phyloP scores from a whole-genome alignment of 2,888 invertebrate genomes.

The Xiphydria camelus region DNA sequence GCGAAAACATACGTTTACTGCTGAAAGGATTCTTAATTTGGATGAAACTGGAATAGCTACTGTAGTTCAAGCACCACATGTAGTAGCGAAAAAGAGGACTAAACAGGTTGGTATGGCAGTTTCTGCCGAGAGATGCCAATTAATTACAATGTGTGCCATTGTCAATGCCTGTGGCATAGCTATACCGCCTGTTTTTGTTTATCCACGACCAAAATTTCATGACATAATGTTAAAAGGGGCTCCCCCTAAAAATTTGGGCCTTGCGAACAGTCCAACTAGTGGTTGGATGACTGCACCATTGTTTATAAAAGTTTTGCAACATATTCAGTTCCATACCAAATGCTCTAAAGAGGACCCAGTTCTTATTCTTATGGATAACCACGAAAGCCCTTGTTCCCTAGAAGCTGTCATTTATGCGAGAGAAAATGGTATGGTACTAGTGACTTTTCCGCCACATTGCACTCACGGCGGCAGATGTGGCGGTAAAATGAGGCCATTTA shows the following conservation, averaged over 20 bases:
- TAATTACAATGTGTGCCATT: conserved; percentile 31
- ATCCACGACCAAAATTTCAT: conserved; percentile 25
- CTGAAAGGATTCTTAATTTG: conserved; percentile 28
- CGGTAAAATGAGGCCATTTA: no score
- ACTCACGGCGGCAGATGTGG: conserved; percentile 40
- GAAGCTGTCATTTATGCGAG: conserved; percentile 29
- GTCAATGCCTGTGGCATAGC: conserved; percentile 30
- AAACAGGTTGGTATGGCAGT: conserved; percentile 27
- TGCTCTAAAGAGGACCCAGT: no score
- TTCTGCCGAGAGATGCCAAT: conserved; percentile 26
- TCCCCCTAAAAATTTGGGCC: conserved; percentile 28
- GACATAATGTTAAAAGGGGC: conserved; percentile 26
- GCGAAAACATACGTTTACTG: conserved; percentile 18
- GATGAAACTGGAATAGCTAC: conserved; percentile 39
- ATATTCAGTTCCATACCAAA: conserved; percentile 31
- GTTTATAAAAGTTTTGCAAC: no score
- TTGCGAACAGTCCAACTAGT: conserved; percentile 33
- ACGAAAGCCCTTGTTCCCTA: conserved; percentile 17
- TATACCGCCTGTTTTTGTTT: conserved; percentile 35
- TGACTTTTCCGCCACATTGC: conserved; percentile 46
- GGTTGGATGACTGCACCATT: conserved; percentile 39
- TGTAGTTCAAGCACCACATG: conserved; percentile 27
- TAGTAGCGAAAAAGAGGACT: conserved; percentile 24
- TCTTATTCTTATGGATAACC: conserved; percentile 19
- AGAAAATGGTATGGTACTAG: conserved; percentile 36